Conservation (phyloP, 2,797 vertebrate species). For the Perodicticus potto region DNA sequence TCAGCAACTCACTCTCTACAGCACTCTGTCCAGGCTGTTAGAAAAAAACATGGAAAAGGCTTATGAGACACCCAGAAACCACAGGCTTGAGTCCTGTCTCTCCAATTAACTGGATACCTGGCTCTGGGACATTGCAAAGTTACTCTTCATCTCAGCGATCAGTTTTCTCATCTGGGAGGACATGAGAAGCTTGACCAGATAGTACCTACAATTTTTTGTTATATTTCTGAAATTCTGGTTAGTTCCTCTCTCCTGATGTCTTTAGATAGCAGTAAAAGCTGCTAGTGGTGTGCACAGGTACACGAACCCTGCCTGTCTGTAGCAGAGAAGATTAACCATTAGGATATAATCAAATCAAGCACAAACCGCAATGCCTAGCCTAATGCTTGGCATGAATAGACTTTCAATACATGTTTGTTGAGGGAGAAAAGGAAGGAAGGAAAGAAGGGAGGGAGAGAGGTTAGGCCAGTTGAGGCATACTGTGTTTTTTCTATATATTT, state of each 20-base stretch:
- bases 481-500: not conserved
- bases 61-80: not conserved
- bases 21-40: not conserved
- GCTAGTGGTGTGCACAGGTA: not conserved
- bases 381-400: not conserved
- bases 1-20: not conserved
- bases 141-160: not conserved
- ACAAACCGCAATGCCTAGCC: not conserved
- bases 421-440: not conserved
- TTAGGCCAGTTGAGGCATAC: not conserved
- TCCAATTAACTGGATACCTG: not conserved
- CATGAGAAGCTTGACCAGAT: not conserved
- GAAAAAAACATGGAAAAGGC: not conserved
- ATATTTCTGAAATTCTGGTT: not conserved
- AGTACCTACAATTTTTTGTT: not conserved
- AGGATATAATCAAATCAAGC: not conserved
- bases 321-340: not conserved
- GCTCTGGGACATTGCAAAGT: no score
- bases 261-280: conserved; percentile 26
- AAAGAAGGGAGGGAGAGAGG: not conserved
- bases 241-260: not conserved
- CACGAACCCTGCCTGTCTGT: not conserved
- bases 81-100: not conserved
- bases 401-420: not conserved
- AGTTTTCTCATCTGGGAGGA: not conserved